Base-by-base conservation (phyloP, 2,113 vertebrate species). In the Pteropus alecto region DNA sequence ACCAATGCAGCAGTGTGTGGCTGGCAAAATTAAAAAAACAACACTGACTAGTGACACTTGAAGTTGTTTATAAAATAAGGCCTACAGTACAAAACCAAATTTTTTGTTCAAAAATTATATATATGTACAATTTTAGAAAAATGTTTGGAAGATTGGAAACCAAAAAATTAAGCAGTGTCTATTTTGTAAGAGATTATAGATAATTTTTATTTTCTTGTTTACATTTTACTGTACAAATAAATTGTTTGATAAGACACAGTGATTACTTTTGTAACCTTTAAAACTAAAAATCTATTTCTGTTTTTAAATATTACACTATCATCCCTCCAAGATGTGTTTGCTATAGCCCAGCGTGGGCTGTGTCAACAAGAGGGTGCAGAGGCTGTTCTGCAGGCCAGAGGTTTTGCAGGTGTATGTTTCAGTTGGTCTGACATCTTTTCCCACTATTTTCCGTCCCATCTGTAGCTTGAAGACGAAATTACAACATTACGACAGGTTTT, bases 401-500 rank as follows among this genome's bases (percentile, higher is more conserved):
- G 21, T 60, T 41, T 35, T 51, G 18, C 19, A 77, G 73, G 54
- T 38, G 13, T 0, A 0, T 24, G 33, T 93, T 93, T 43, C 60
- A 3, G 33, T 13, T 5, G 16, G 3, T 78, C 90, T 97, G 2
- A 93, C 56, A 11, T 79, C 24, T 94, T 54, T 67, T 21, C 7
- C 26, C 8, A 85, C 13, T 14, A 4, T 94, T 90, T 87, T 84
- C 77, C 21, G 28, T 87, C 30, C 94, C 83, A 63, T n/a, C 58
- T 96, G 88, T 87, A 99, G 99, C 98, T 99, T 93, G 99, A 99
- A 93, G 99, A 99, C 95, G 99, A 99, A 99, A 99, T 99, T 96
- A 98, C 98, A 86, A 99, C 99, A 41, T 93, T 99, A 98, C 98
- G 98, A 87, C 99, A 99, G 98, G 99, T 99, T 81, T 97, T 99